Conservation (phyloP, 1,140 invertebrate species). For the Limonius californicus region DNA sequence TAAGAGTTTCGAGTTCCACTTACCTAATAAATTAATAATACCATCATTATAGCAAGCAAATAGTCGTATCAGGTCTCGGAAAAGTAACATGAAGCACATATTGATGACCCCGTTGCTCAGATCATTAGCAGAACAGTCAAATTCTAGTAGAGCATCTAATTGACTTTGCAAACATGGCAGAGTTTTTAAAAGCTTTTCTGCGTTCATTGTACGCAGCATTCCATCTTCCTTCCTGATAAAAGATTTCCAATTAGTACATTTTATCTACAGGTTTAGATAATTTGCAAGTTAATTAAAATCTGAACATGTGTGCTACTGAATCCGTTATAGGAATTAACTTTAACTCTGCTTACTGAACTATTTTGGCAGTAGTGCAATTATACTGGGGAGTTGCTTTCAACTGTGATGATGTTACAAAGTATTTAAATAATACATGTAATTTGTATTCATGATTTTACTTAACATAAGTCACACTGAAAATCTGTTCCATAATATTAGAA, state of each 20-base stretch:
- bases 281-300: too few species aligned
- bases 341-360: too few species aligned
- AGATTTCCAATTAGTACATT: neutral
- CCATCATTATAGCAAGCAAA: constrained; percentile 99
- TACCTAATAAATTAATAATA: constrained; percentile 95
- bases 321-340: too few species aligned
- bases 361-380: too few species aligned
- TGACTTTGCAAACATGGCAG: constrained; percentile 93
- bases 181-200: constrained; percentile 96
- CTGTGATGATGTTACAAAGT: too few species aligned
- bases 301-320: too few species aligned
- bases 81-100: constrained; percentile 97
- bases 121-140: constrained; percentile 96
- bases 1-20: constrained; percentile 28
- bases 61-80: constrained; percentile 96
- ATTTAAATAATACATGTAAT: too few species aligned
- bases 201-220: constrained; percentile 92
- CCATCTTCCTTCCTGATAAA: constrained; percentile 90
- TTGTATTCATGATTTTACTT: too few species aligned
- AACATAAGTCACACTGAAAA: too few species aligned
- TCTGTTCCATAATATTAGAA: too few species aligned
- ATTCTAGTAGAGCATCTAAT: constrained; percentile 93
- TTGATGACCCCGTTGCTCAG: constrained; percentile 98
- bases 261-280: too few species aligned
- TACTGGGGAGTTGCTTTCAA: too few species aligned